Base-by-base conservation (phyloP, 23 tunicate genomes). In the Halocynthia aurantium region DNA sequence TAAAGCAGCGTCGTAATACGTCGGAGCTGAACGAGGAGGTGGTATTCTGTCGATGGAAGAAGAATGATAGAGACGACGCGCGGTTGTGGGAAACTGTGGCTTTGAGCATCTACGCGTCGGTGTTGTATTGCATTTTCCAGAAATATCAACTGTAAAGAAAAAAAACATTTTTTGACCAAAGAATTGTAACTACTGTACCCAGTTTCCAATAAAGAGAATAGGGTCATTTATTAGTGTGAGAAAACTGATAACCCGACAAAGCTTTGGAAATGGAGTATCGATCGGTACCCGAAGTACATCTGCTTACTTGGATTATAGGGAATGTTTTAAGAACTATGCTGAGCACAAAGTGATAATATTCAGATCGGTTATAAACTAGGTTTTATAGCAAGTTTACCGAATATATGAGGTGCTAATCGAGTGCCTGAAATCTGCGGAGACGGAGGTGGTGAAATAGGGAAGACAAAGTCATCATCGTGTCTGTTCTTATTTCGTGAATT, bases 51-150 rank as follows among this genome's bases (percentile, higher is more conserved):
- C 57, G 63, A 62, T 51, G 44, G 44, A 31, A 31, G 44, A 31
- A 31, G 44, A 31, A 31, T 31, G 44, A 31, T 31, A 31, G 44
- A 31, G 44, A 31, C 44, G 44, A 31, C 44, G 44, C 44, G 44
- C 44, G 44, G 44, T 31, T 4, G 44, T 31, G 1, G 44, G 44
- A 31, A 31, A 31, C 40, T 62, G 78, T 21, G 78, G 78, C 55
- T 74, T 54, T 55, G 78, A 74, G 20, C 22, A 53, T 53, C 78
- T 10, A 20, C 62, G 55, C 18, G 78, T 20, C 9, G 78, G 78
- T 8, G 78, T 74, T 5, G 78, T 74, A 64, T 74, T 74, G 5
- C 78, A 54, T 56, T 74, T 74, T 21, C 64, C 10, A 15, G 78
- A 74, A 13, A 74, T 74, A 18, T 74, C 64, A 56, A 74, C 78